Evolutionary conservation across 2,797 vertebrate genomes (phyloP), one percentile per base, ranked within the genome.

Genomic region (Erethizon dorsatum): DNA sequence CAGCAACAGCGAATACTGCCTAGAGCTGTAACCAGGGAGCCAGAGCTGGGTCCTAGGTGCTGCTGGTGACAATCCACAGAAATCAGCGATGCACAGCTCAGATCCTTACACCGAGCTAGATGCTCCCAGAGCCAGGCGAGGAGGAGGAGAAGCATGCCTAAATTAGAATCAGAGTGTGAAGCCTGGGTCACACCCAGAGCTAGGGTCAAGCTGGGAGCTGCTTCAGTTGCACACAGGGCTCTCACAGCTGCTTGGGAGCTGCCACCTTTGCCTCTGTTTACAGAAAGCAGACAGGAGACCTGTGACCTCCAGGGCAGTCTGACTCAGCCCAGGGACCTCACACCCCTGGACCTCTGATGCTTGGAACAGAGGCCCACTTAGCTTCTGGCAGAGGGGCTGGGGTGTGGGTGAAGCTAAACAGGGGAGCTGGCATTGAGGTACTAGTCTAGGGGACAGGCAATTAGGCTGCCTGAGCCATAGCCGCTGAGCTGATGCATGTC

Each of bases 141-240:
- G 85, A 95, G 22, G 52, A 90, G 26, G 78, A 96, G 88, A 52
- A 77, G 12, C 28, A 90, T 92, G 45, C 83, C 83, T 56, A 56
- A 96, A 94, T 97, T 96, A 97, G 97, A 96, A 80, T 31, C 50
- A 0, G 56, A 91, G 92, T 56, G 67, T 69, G 57, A 85, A 93
- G 90, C 89, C 75, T 79, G 94, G 96, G 95, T 95, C 92, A 97
- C 83, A 91, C 80, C 91, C 87, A 24, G 86, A 85, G 59, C 63
- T 37, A 73, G 75, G 94, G 93, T 92, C 91, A 94, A 77, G 83
- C 2, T 37, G 73, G 41, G 65, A 54, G 67, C 86, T 15, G 28
- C 54, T 83, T 61, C 57, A 31, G 33, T 6, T 24, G 12, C 24
- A 33, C 0, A 0, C 22, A 1, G 22, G 92, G 79, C 0, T 83